A percentile compares a stretch with the other conserved stretches of the same genome.
phyloP scores from a whole-genome alignment of 1,140 invertebrate species.

The Cataglyphis hispanica region DNA sequence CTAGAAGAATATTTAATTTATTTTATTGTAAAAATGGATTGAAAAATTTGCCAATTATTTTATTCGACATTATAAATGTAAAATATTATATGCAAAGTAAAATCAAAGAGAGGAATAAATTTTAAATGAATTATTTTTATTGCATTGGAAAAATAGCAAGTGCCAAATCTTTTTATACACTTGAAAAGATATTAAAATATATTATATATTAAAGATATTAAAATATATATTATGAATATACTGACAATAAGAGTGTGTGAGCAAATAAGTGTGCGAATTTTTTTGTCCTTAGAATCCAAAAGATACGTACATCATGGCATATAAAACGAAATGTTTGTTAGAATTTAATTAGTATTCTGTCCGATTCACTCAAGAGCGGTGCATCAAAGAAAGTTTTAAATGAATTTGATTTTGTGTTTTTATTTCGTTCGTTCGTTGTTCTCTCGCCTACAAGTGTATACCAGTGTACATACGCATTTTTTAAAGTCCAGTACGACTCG shows the following conservation, averaged over 20 bases:
- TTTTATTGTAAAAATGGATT: neutral
- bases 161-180: neutral
- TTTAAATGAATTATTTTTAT: neutral
- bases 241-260: neutral
- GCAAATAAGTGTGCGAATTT: neutral
- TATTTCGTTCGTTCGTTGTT: slow-evolving; percentile 8
- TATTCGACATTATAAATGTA: neutral
- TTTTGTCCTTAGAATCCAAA: neutral
- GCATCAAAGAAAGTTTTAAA: slow-evolving; percentile 52
- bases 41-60: neutral
- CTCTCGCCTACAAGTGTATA: neutral
- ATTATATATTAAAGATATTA: neutral
- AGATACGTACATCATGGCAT: neutral
- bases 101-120: neutral
- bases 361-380: neutral
- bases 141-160: neutral
- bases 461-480: neutral
- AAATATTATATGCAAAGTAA: neutral
- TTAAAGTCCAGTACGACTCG: neutral
- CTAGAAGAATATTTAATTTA: neutral
- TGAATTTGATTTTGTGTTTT: slow-evolving; percentile 28
- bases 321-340: neutral
- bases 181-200: neutral
- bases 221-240: neutral
- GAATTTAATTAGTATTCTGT: neutral